phyloP scores from a whole-genome alignment of 2,888 invertebrate genomes.

The Cheilosia variabilis region DNA sequence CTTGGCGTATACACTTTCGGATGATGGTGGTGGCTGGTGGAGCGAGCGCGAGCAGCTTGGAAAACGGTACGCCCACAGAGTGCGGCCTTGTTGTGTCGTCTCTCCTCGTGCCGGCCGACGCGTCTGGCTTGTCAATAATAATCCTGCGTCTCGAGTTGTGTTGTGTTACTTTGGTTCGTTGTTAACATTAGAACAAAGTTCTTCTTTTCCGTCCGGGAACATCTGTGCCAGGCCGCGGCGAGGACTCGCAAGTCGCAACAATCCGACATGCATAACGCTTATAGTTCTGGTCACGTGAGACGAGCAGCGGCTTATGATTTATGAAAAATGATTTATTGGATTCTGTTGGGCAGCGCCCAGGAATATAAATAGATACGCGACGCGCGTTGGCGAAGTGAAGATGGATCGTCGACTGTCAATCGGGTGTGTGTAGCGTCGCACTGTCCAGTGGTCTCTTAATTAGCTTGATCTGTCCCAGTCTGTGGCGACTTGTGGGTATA shows the following conservation, averaged over 20 bases:
- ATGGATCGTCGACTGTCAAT: slow-evolving; percentile 72
- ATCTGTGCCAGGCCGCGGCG: slow-evolving; percentile 19
- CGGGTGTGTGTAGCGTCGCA: slow-evolving; percentile 38
- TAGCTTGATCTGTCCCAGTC: slow-evolving; percentile 61
- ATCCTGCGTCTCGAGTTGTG: slow-evolving; percentile 34
- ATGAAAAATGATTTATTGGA: slow-evolving; percentile 77
- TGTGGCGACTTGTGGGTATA: not conserved
- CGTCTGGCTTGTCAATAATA: slow-evolving; percentile 67
- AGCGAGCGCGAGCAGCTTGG: slow-evolving; percentile 48
- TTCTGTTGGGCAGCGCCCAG: slow-evolving; percentile 33
- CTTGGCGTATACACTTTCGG: slow-evolving; percentile 70
- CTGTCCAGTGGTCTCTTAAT: slow-evolving; percentile 71
- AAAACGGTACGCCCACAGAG: slow-evolving; percentile 76
- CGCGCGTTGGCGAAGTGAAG: slow-evolving; percentile 51
- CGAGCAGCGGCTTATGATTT: slow-evolving; percentile 75
- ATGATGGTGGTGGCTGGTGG: slow-evolving; percentile 6
- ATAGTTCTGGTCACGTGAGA: slow-evolving; percentile 67
- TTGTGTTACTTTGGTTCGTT: slow-evolving; percentile 7
- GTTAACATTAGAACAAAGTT: slow-evolving; percentile 56
- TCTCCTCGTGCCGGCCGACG: slow-evolving; percentile 42
- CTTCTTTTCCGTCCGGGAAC: slow-evolving; percentile 4
- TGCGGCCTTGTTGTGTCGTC: slow-evolving; percentile 76
- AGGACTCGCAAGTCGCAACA: not conserved
- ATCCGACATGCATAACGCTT: slow-evolving; percentile 32
- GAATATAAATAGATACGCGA: slow-evolving; percentile 52